These are phyloP conservation scores for Gambusia holbrooki DNA, from an alignment of 2,113 vertebrate genomes.

Conservation along the genomic window DNA sequence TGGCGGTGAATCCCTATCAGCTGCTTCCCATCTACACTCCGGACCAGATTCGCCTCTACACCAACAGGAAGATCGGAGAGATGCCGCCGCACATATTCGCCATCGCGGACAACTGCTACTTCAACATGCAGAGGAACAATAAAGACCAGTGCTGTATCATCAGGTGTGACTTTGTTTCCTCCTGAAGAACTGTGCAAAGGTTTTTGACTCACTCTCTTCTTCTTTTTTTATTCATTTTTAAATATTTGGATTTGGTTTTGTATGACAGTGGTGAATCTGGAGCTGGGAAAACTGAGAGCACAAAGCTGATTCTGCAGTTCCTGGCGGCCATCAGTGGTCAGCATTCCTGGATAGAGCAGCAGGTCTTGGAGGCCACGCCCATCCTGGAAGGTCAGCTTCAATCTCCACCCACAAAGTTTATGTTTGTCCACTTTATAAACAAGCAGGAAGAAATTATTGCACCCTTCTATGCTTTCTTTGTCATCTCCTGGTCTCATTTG, in stretches of 20 bases:
- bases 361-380: conserved; percentile 97
- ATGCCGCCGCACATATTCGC: conserved; percentile 98
- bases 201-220: background rate
- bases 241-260: background rate
- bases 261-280: conserved; percentile 91
- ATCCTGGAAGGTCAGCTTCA: conserved; percentile 90
- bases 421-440: background rate
- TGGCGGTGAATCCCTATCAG: conserved; percentile 98
- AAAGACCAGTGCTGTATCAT: conserved; percentile 98
- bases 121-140: conserved; percentile 97
- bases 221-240: background rate
- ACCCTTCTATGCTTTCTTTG: background rate
- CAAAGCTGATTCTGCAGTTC: conserved; percentile 96
- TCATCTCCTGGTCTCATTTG: background rate
- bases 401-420: background rate
- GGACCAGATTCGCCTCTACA: conserved; percentile 96
- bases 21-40: conserved; percentile 95
- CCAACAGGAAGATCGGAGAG: conserved; percentile 98
- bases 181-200: background rate
- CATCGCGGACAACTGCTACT: conserved; percentile 98
- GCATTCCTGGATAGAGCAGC: conserved; percentile 98
- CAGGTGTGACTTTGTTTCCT: conserved; percentile 77
- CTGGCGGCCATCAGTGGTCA: conserved; percentile 96
- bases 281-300: conserved; percentile 97
- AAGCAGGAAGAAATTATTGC: background rate